These are phyloP conservation scores for Pseudorectes ferrugineus DNA, from an alignment of 2,113 vertebrate species.

Conservation along the genomic window DNA sequence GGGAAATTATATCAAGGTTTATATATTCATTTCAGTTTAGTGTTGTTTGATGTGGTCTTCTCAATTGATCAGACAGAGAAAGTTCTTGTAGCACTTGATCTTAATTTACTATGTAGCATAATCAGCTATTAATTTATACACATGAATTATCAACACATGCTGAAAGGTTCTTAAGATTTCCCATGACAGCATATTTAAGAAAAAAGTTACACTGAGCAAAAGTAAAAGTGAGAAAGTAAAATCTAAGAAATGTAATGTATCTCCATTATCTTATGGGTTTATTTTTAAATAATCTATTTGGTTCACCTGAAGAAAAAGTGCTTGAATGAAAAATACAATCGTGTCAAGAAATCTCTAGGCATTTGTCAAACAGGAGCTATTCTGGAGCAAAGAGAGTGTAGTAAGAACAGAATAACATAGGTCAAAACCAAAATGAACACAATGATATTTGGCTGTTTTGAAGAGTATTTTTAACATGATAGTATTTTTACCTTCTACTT, in stretches of 20 bases:
- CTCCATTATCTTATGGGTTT: neutral
- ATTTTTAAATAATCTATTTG: neutral
- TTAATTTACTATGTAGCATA: neutral
- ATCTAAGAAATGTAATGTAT: neutral
- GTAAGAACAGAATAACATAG: neutral
- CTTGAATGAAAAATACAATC: neutral
- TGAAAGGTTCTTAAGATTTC: neutral
- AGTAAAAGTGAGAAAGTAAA: neutral
- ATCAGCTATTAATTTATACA: neutral
- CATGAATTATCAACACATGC: neutral
- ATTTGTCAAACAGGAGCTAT: neutral
- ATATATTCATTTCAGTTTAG: neutral
- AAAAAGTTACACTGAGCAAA: neutral
- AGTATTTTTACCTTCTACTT: neutral
- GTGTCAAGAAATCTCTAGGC: neutral
- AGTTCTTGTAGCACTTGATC: neutral
- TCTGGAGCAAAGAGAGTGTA: neutral
- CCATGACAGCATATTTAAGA: neutral
- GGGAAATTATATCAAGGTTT: neutral
- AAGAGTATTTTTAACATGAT: neutral
- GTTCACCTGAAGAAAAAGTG: neutral
- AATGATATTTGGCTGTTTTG: neutral
- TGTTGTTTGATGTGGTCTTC: neutral
- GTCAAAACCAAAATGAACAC: neutral
- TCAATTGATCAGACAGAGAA: neutral